Conservation (phyloP, 2,797 vertebrate species). For the Poecilia gillii region DNA sequence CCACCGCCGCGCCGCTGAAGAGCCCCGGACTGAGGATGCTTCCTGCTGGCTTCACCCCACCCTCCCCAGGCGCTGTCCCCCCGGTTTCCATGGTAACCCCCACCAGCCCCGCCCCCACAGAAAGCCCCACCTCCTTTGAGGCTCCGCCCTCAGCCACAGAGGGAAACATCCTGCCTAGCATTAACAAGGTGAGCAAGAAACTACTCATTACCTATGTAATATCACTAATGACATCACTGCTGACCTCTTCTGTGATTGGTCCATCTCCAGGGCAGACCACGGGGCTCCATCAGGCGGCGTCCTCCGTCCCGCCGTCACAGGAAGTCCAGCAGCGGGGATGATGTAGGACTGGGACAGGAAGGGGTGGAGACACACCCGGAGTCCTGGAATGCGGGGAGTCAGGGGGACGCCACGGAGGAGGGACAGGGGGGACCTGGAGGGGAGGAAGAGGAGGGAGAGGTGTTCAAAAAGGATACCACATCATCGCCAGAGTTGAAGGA, state of each 20-base stretch:
- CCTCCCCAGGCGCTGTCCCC: slow-evolving; percentile 13
- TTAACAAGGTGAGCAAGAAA: slow-evolving; percentile 71
- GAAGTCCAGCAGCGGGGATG: slow-evolving; percentile 70
- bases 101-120: slow-evolving; percentile 40
- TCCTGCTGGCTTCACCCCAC: slow-evolving; percentile 34
- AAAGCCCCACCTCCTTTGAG: slow-evolving; percentile 76
- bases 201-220: neutral
- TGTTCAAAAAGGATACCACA: slow-evolving; percentile 29
- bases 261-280: slow-evolving; percentile 69
- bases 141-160: slow-evolving; percentile 60
- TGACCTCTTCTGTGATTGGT: slow-evolving; percentile 21
- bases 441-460: slow-evolving; percentile 5
- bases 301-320: slow-evolving; percentile 78
- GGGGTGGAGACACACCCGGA: slow-evolving; percentile 9
- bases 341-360: slow-evolving; percentile 16
- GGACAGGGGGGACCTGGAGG: neutral
- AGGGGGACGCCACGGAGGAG: neutral
- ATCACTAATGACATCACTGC: neutral
- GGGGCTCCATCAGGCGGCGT: slow-evolving; percentile 76
- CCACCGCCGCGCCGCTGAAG: slow-evolving; percentile 63
- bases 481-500: neutral
- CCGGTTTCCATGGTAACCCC: neutral
- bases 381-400: neutral
- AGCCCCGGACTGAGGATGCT: slow-evolving; percentile 70
- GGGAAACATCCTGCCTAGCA: slow-evolving; percentile 65